Evolutionary conservation across 1,140 invertebrate genomes (phyloP).

Genomic region (Notospermus geniculatus): DNA sequence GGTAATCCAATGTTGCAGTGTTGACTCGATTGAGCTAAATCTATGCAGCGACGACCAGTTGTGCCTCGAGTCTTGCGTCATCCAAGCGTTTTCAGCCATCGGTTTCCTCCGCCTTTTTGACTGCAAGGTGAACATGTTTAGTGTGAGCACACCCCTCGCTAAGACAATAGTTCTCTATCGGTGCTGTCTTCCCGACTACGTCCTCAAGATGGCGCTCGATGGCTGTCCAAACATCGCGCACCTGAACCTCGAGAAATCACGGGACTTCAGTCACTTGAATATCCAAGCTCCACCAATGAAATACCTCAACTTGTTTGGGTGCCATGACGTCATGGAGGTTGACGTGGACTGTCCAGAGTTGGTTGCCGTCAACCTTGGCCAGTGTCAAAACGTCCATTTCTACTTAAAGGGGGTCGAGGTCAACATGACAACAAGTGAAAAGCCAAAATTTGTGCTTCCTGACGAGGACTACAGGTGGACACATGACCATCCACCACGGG

Average conservation of each 20-base stretch:
- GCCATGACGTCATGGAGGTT: conserved; percentile 33
- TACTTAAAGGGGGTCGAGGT: conserved; percentile 36
- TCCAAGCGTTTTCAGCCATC: conserved; percentile 42
- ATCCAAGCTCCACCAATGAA: conserved; percentile 34
- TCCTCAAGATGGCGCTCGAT: conserved; percentile 41
- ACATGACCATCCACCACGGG: conserved; percentile 39
- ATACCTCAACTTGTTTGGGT: conserved; percentile 46
- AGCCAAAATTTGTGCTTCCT: conserved; percentile 33
- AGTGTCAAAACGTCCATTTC: conserved; percentile 39
- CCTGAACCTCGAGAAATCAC: conserved; percentile 44
- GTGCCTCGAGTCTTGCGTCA: conserved; percentile 41
- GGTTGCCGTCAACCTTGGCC: conserved; percentile 41
- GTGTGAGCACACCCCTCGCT: conserved; percentile 38
- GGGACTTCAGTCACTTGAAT: conserved; percentile 32
- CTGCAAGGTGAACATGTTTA: conserved; percentile 42
- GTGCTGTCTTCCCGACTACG: conserved; percentile 44
- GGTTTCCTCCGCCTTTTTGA: conserved; percentile 46
- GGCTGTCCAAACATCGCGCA: conserved; percentile 44
- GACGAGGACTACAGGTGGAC: conserved; percentile 36
- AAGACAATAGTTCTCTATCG: conserved; percentile 46
- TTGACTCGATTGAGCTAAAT: conserved; percentile 46
- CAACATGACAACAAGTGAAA: conserved; percentile 22
- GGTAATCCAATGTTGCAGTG: conserved; percentile 44
- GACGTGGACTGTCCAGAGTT: conserved; percentile 40
- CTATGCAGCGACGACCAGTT: conserved; percentile 47